phyloP scores from a whole-genome alignment of 2,113 vertebrate species.

The Sinosuthora webbiana region DNA sequence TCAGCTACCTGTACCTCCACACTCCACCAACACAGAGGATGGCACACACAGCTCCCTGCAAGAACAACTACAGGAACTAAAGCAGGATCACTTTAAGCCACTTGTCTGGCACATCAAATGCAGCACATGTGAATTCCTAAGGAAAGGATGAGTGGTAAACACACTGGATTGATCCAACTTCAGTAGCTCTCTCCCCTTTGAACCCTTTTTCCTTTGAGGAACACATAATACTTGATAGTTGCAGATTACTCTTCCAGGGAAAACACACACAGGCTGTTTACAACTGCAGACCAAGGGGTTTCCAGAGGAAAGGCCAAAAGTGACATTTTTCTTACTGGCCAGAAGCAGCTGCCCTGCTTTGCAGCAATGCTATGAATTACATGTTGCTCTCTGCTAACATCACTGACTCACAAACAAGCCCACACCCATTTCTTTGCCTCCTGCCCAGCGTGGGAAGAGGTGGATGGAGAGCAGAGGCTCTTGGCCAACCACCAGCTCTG shows the following conservation, averaged over 20 bases:
- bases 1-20: neutral
- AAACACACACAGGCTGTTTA: neutral
- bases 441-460: neutral
- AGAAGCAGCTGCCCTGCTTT: neutral
- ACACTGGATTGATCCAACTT: neutral
- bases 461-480: neutral
- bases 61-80: neutral
- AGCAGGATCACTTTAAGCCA: neutral
- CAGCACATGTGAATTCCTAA: neutral
- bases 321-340: neutral
- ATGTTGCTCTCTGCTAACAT: neutral
- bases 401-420: neutral
- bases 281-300: neutral
- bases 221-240: neutral
- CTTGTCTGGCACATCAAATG: neutral
- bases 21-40: neutral
- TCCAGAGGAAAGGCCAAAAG: neutral
- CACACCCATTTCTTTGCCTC: neutral
- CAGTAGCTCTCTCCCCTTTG: neutral
- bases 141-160: neutral
- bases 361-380: neutral
- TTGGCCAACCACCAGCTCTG: rapidly evolving
- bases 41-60: neutral
- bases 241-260: neutral
- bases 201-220: neutral